Conservation (phyloP, 2,888 invertebrate species). For the Balanococcus diminutus region DNA sequence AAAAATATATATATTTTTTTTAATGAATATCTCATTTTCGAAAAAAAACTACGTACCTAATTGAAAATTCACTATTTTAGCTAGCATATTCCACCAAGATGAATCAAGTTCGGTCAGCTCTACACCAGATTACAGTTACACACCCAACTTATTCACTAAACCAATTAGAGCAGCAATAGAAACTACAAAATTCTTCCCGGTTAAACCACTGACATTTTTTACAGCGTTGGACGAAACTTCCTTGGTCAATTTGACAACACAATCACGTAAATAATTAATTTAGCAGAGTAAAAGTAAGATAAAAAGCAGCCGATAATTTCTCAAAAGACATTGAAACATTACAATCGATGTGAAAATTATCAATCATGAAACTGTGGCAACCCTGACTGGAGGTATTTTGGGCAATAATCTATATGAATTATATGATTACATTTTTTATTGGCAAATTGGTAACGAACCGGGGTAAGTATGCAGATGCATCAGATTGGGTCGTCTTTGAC, state of each 20-base stretch:
- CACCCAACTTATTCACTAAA: background rate
- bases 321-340: background rate
- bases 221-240: background rate
- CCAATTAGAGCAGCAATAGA: background rate
- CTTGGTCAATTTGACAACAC: background rate
- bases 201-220: background rate
- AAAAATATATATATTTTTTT: too few relatives aligned
- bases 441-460: too few relatives aligned
- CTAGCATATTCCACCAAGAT: too few relatives aligned
- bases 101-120: too few relatives aligned
- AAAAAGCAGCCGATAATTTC: background rate
- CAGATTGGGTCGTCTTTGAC: too few relatives aligned
- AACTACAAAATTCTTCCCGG: background rate
- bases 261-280: background rate
- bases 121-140: too few relatives aligned
- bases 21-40: too few relatives aligned
- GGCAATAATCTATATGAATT: background rate
- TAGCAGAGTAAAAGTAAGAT: too few relatives aligned
- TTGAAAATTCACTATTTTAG: too few relatives aligned
- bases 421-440: background rate
- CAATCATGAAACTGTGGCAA: background rate
- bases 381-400: background rate
- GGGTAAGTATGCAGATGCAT: too few relatives aligned
- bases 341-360: background rate
- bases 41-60: too few relatives aligned